Evolutionary conservation across 2,113 vertebrate genomes (phyloP).

Genomic region (Atrichornis clamosus): DNA sequence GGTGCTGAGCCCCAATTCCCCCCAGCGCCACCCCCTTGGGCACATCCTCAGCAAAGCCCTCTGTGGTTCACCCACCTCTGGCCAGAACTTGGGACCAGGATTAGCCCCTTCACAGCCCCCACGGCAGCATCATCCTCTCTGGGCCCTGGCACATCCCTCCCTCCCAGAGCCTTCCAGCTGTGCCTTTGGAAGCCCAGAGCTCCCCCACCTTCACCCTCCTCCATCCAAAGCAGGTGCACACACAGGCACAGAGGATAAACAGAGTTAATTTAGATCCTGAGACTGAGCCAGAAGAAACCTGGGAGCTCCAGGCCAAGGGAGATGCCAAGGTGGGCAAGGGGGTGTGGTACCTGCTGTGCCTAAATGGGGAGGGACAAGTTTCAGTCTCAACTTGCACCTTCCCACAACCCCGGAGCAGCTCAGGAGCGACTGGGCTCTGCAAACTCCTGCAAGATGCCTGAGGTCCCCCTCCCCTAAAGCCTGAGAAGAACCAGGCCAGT

Average conservation of each 20-base stretch:
- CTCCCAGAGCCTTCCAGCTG: background rate
- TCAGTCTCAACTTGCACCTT: no score
- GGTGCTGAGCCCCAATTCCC: background rate
- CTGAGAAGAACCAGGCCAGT: accelerated
- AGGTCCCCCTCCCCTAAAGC: background rate
- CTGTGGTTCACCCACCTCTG: background rate
- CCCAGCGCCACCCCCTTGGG: accelerated
- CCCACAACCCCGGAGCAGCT: accelerated
- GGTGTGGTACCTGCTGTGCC: accelerated
- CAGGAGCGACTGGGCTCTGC: accelerated
- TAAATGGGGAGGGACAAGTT: background rate
- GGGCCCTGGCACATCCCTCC: accelerated
- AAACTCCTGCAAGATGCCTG: accelerated
- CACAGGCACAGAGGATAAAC: background rate
- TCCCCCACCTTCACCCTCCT: accelerated
- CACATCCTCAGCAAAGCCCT: background rate
- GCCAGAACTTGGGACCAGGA: accelerated
- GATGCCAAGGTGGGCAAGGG: accelerated
- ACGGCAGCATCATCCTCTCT: accelerated
- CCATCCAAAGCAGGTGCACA: accelerated
- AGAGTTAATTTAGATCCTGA: accelerated
- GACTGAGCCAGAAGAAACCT: background rate
- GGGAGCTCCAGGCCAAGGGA: accelerated
- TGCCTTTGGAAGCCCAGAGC: background rate
- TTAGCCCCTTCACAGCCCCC: background rate